Percentiles rank a stretch among this genome's conserved stretches.
phyloP scores from a whole-genome alignment of 2,797 vertebrate genomes.

The Pteropus rufus region DNA sequence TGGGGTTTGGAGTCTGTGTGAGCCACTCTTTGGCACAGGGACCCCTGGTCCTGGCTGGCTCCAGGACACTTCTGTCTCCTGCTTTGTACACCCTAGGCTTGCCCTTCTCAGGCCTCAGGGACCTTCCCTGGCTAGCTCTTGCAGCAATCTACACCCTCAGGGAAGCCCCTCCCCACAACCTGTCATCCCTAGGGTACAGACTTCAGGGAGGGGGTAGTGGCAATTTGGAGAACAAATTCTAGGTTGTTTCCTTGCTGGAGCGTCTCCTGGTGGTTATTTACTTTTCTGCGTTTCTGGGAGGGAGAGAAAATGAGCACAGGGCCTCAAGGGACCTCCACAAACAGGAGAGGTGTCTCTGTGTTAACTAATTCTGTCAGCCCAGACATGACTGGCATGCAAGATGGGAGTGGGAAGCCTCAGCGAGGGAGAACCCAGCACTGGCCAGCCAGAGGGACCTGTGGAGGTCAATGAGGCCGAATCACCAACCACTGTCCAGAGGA shows the following conservation, averaged over 20 bases:
- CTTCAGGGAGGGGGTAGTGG: background rate
- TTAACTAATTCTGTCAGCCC: background rate
- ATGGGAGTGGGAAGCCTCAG: background rate
- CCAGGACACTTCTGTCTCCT: background rate
- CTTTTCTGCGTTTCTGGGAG: conserved; percentile 31
- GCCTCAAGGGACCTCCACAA: background rate
- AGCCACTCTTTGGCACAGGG: background rate
- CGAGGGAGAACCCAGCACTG: accelerated
- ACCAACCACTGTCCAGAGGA: background rate
- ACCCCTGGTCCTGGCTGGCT: background rate
- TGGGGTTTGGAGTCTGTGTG: background rate
- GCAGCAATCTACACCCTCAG: too few species aligned
- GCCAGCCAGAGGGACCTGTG: accelerated
- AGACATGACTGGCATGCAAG: accelerated
- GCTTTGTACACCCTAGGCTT: background rate
- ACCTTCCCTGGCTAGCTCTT: background rate
- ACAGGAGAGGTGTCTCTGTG: background rate
- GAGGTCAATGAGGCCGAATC: accelerated
- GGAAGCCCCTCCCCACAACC: background rate
- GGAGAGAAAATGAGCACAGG: background rate
- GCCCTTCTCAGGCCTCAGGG: background rate
- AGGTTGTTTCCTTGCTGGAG: conserved; percentile 45
- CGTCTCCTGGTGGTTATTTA: background rate
- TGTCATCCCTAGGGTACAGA: background rate
- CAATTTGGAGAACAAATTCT: conserved; percentile 67